phyloP scores from a whole-genome alignment of 2,888 invertebrate species.

The Diarsia brunnea region DNA sequence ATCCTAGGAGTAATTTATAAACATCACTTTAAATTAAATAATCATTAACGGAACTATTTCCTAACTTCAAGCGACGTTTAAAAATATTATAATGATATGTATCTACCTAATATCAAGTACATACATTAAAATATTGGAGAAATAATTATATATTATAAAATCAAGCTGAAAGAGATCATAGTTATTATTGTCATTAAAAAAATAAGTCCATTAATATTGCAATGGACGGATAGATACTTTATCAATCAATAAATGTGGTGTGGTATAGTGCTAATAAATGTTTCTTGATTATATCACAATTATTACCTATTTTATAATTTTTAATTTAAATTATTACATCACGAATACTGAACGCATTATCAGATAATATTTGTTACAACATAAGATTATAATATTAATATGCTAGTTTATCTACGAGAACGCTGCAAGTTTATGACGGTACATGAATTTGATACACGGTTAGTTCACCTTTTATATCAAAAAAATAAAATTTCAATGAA shows the following conservation, averaged over 20 bases:
- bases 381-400: slow-evolving; percentile 11
- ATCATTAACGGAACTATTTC: neutral
- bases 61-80: neutral
- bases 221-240: neutral
- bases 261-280: slow-evolving; percentile 19
- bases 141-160: neutral
- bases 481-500: neutral
- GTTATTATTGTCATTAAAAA: neutral
- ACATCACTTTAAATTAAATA: neutral
- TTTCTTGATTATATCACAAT: slow-evolving; percentile 24
- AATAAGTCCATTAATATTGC: neutral
- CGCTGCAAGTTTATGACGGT: neutral
- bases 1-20: neutral
- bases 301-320: slow-evolving; percentile 34
- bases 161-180: neutral
- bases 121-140: too few species aligned
- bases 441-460: neutral
- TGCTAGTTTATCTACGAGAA: neutral
- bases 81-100: neutral
- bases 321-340: slow-evolving; percentile 49
- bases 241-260: slow-evolving; percentile 16
- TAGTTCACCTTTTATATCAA: neutral
- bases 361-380: slow-evolving; percentile 18
- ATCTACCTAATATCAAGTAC: neutral
- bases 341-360: slow-evolving; percentile 35